These are phyloP conservation scores for Dasysyrphus albostriatus DNA, from an alignment of 2,888 invertebrate species.

Conservation along the genomic window DNA sequence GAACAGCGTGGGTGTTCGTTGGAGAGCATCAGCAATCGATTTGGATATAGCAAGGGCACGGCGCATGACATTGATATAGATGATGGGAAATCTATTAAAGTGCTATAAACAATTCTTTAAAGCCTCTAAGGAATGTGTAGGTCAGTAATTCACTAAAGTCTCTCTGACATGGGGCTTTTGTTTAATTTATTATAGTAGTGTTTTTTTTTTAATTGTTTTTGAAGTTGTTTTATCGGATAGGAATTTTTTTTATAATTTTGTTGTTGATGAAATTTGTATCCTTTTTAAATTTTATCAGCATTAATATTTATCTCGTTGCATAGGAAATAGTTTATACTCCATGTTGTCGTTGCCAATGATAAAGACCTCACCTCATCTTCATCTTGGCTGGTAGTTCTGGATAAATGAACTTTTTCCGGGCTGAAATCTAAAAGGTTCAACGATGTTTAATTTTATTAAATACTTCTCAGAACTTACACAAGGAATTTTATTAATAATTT, in stretches of 20 bases:
- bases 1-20: constrained; percentile 19
- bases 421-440: no score
- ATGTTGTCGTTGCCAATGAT: no score
- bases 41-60: constrained; percentile 46
- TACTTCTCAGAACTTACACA: background rate
- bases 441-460: background rate
- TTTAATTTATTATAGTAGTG: background rate
- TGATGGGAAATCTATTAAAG: constrained; percentile 37
- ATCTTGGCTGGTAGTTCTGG: no score
- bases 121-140: constrained; percentile 29
- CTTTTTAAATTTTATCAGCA: no score
- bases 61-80: constrained; percentile 47
- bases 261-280: no score
- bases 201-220: background rate
- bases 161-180: background rate
- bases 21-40: constrained; percentile 26
- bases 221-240: background rate
- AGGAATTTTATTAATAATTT: background rate
- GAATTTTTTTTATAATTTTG: no score
- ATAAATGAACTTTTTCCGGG: no score
- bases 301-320: no score
- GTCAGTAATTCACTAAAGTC: constrained; percentile 12
- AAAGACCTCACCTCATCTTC: no score
- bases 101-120: constrained; percentile 25
- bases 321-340: no score